Percentiles rank a stretch among this genome's conserved stretches.
These are phyloP conservation scores for Argentina silus DNA, from an alignment of 2,797 vertebrate species.

Conservation along the genomic window DNA sequence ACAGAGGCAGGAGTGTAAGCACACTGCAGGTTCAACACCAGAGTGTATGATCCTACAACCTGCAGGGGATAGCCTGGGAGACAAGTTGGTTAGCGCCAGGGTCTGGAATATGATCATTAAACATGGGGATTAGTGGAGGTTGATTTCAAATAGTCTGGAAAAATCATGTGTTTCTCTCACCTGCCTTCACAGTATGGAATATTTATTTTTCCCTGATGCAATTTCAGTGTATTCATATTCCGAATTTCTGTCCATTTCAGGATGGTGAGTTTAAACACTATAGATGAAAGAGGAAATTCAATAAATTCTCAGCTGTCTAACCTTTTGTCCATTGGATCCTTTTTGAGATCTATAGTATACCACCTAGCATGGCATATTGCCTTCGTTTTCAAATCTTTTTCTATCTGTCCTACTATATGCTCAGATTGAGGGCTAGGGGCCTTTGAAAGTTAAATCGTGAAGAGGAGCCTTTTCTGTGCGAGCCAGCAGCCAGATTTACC, in stretches of 20 bases:
- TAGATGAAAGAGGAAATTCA: neutral
- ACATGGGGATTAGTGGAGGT: neutral
- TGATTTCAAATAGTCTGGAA: neutral
- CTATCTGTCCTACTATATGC: neutral
- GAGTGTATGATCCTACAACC: neutral
- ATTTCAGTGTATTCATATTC: neutral
- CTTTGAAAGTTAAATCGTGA: constrained; percentile 9
- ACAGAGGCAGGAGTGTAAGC: neutral
- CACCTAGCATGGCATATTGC: neutral
- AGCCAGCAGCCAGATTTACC: constrained; percentile 1
- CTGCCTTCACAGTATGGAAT: neutral
- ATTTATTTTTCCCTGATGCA: neutral
- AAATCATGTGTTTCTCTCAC: neutral
- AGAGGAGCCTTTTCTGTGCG: neutral
- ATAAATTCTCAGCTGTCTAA: neutral
- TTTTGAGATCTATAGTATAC: neutral
- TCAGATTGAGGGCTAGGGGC: neutral
- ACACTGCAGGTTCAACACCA: no score
- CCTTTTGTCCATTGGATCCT: neutral
- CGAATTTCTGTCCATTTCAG: neutral
- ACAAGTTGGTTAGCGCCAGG: neutral
- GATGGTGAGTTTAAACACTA: neutral
- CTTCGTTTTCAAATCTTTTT: constrained; percentile 4
- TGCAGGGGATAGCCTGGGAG: neutral
- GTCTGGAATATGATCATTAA: neutral